Evolutionary conservation across 2,888 invertebrate species (phyloP), one percentile per base, ranked within the genome.

Genomic region (Stramonita haemastoma): DNA sequence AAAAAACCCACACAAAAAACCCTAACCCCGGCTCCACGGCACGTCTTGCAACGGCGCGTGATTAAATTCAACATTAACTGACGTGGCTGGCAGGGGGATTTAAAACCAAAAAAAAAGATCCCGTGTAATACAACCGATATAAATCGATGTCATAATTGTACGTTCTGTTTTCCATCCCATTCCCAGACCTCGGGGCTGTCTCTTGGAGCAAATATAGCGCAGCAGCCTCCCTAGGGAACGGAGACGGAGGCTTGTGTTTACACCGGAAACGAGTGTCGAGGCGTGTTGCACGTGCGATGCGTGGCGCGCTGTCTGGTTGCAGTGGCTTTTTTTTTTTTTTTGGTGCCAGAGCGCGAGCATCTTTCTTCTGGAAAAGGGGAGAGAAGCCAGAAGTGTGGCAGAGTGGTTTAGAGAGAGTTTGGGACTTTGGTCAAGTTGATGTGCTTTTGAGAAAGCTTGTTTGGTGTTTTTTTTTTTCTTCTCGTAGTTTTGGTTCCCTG

Each of bases 151-250:
- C 60, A 86, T 73, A 87, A 87, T 87, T 87, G 36, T 87, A 87
- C 73, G 87, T 73, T 87, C 73, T 87, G 70, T 87, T 87, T 87
- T 87, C 73, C 87, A 73, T 87, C 87, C 73, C 87, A 26, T 87
- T 86, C 57, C 19, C 86, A 29, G 46, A 57, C 86, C 57, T 86
- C 86, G 19, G 29, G 60, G 60, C 22, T 86, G 56, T 86, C 86
- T 57, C 86, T 22, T 34, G 60, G 22, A 57, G 86, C 86, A 86
- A 86, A 86, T 86, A 86, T 66, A 86, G 66, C 86, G 66, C 86
- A 32, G 56, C 8, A 22, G 22, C 57, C 86, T 34, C 86, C 86
- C 17, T 1, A 19, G 81, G 86, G 66, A 66, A 86, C 60, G 15
- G 66, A 22, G 66, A 11, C 57, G 86, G 56, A n/a, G 66, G 86